These are phyloP conservation scores for Cirrhinus mrigala DNA, from an alignment of 2,797 vertebrate genomes.

Conservation along the genomic window DNA sequence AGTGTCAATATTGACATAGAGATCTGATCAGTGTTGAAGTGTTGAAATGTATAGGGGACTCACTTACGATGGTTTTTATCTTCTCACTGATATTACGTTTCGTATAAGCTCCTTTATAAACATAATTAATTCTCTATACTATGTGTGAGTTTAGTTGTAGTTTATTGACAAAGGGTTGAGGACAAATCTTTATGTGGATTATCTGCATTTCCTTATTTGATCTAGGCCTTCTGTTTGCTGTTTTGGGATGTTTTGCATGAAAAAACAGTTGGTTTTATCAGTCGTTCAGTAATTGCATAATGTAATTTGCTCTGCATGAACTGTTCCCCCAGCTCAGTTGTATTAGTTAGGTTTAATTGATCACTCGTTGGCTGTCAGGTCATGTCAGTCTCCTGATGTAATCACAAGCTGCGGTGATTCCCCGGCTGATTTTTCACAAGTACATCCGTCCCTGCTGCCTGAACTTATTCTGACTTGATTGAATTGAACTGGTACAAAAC, in stretches of 20 bases:
- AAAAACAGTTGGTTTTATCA: not conserved
- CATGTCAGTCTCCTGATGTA: not conserved
- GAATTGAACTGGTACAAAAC: conserved; percentile 24
- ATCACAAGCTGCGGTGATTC: not conserved
- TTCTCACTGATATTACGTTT: conserved; percentile 36
- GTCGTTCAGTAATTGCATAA: conserved; percentile 14
- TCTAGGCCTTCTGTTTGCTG: not conserved
- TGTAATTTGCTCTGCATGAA: conserved; percentile 35
- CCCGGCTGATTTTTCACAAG: conserved; percentile 21
- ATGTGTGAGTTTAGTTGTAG: conserved; percentile 13
- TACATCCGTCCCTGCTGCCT: not conserved
- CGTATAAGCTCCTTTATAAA: not conserved
- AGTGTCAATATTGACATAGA: conserved; percentile 27
- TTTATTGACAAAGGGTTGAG: conserved; percentile 43
- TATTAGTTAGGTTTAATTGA: conserved; percentile 46
- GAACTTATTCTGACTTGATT: conserved; percentile 30
- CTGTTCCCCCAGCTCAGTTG: conserved; percentile 34
- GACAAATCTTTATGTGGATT: conserved; percentile 17
- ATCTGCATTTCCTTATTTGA: not conserved
- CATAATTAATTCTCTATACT: not conserved
- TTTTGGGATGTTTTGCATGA: not conserved
- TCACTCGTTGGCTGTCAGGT: conserved; percentile 8
- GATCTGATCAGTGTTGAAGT: conserved; percentile 1
- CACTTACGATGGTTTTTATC: conserved; percentile 13
- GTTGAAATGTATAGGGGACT: not conserved